Evolutionary conservation across 2,797 vertebrate species (phyloP).

Genomic region (Chelidonichthys spinosus): DNA sequence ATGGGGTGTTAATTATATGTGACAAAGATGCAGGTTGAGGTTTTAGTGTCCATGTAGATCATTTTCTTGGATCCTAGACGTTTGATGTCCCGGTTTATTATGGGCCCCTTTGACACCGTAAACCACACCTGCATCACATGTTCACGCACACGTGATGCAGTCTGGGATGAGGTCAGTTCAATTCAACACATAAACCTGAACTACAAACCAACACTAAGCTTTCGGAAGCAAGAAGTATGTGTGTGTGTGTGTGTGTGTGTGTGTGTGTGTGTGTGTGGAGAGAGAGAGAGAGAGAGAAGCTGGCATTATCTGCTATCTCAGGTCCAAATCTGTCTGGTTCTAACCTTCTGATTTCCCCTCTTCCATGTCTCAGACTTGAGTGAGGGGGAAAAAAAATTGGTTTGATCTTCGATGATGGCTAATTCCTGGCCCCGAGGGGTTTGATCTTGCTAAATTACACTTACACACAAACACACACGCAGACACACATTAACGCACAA

Average conservation of each 20-base stretch:
- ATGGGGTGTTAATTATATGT: conserved; percentile 62
- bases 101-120: background rate
- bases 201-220: conserved; percentile 46
- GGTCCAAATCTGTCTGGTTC: conserved; percentile 71
- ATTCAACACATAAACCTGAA: conserved; percentile 37
- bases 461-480: conserved; percentile 17
- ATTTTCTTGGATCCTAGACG: background rate
- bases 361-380: conserved; percentile 58
- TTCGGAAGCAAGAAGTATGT: conserved; percentile 22
- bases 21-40: background rate
- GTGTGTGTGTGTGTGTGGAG: conserved; percentile 1
- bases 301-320: conserved; percentile 59
- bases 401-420: conserved; percentile 70
- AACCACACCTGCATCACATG: conserved; percentile 10
- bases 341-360: conserved; percentile 64
- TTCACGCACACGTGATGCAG: background rate
- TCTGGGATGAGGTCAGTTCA: conserved; percentile 3
- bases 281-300: conserved; percentile 49
- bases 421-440: conserved; percentile 73
- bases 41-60: background rate
- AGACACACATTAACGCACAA: conserved; percentile 28
- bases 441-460: conserved; percentile 90
- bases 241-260: conserved; percentile 21
- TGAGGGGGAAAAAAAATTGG: conserved; percentile 25
- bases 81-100: conserved; percentile 6